Evolutionary conservation across 2,113 vertebrate genomes (phyloP), one percentile per base, ranked within the genome.

Genomic region (Platycercus adscitus): DNA sequence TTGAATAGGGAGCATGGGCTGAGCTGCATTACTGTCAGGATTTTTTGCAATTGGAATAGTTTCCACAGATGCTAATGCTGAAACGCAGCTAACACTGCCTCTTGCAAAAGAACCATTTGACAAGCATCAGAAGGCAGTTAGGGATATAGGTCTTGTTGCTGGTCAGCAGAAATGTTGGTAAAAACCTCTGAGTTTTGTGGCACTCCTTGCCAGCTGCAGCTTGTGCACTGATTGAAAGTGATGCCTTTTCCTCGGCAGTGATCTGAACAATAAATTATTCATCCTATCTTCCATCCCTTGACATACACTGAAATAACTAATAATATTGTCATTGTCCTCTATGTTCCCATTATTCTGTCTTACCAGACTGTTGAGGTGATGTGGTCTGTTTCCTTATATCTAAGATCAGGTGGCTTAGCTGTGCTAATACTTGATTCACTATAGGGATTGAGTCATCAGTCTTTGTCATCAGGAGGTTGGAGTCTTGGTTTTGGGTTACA

Each of bases 281-380:
- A 0, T 71, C 72, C 88, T 68, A 18, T 70, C 95, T 44, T 28
- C 71, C 79, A 63, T 75, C 50, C 60, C 50, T 60, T 81, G 88
- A 78, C 76, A 86, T 91, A 93, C 21, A 64, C 55, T 61, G 68
- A 81, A 92, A 81, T 93, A 93, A 88, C 69, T 86, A 92, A 95
- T 90, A 68, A 86, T n/a, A n/a, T 70, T 94, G 93, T 78, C 86
- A 33, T 65, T 81, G 86, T 52, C 86, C 82, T 70, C 77, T 37
- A 1, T 68, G 86, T 49, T 88, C 24, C 82, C 88, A 78, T 93
- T 89, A 71, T 72, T 94, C 85, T 56, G 70, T 47, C 79, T 90
- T 94, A 41, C 43, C 53, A 25, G 71, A 50, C 82, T 95, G 83
- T 35, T 77, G 93, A 81, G 82, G 44, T 63, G 79, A 65, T 89